Evolutionary conservation across 2,113 vertebrate species (phyloP).

Genomic region (Oreotrochilus melanogaster): DNA sequence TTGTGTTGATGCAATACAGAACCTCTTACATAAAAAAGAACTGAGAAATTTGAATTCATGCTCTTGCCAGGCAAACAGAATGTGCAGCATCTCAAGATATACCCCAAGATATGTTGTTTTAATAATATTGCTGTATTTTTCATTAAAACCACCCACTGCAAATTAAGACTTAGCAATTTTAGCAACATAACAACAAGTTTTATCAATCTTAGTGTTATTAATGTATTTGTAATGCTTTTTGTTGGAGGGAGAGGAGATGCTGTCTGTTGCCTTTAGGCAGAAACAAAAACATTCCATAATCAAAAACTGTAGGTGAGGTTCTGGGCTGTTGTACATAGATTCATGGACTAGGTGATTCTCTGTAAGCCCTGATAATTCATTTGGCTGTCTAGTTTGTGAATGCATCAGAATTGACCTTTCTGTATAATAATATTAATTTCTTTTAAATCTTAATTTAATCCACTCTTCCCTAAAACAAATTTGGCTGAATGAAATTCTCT

Average conservation of each 20-base stretch:
- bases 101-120: neutral
- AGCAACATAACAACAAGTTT: neutral
- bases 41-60: neutral
- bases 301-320: neutral
- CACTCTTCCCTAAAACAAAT: neutral
- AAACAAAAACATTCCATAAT: neutral
- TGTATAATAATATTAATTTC: neutral
- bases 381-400: neutral
- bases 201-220: neutral
- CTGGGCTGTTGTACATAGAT: neutral
- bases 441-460: constrained; percentile 18
- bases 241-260: neutral
- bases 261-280: neutral
- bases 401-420: neutral
- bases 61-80: neutral
- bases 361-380: neutral
- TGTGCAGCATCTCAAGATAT: neutral
- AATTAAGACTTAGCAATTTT: neutral
- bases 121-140: neutral
- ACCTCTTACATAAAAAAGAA: neutral
- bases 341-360: neutral
- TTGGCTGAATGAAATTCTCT: neutral
- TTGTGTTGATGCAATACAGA: neutral
- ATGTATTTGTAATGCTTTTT: neutral
- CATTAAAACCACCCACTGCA: rapidly evolving